These are phyloP conservation scores for Lithophane semibrunnea DNA, from an alignment of 2,888 invertebrate genomes.

Conservation along the genomic window DNA sequence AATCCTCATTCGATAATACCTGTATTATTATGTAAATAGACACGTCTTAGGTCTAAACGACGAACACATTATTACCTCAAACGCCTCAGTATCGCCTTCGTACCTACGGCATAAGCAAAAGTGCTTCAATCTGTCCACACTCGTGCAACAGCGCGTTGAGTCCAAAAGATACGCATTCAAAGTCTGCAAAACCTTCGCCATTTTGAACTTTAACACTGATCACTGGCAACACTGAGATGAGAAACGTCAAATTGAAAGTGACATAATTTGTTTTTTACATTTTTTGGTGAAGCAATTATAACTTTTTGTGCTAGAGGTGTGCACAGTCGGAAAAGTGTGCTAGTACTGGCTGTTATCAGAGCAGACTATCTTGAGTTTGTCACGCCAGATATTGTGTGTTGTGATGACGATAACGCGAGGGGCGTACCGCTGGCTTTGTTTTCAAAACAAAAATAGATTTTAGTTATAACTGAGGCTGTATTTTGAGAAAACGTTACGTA, in stretches of 20 bases:
- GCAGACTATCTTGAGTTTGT: slow-evolving; percentile 87
- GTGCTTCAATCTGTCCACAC: slow-evolving; percentile 84
- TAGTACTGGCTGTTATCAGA: slow-evolving; percentile 87
- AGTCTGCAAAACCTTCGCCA: slow-evolving; percentile 84
- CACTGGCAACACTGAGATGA: slow-evolving; percentile 69
- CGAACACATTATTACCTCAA: slow-evolving; percentile 77
- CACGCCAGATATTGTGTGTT: slow-evolving; percentile 88
- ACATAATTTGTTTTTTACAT: slow-evolving; percentile 46
- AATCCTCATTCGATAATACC: background rate
- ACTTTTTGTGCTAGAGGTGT: slow-evolving; percentile 73
- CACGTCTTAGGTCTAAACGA: slow-evolving; percentile 12
- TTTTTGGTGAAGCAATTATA: slow-evolving; percentile 43
- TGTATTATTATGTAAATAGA: slow-evolving; percentile 1
- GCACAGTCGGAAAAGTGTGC: slow-evolving; percentile 77
- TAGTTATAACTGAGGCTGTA: slow-evolving; percentile 48
- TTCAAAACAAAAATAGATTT: slow-evolving; percentile 65
- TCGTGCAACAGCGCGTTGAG: slow-evolving; percentile 83
- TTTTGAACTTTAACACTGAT: slow-evolving; percentile 66
- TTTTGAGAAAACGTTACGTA: slow-evolving; percentile 30
- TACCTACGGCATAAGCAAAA: slow-evolving; percentile 86
- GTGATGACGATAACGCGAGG: slow-evolving; percentile 83
- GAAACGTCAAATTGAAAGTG: slow-evolving; percentile 63
- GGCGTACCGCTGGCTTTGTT: slow-evolving; percentile 70
- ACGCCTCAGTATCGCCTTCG: slow-evolving; percentile 73
- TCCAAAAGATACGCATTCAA: slow-evolving; percentile 85